These are phyloP conservation scores for Percopsis transmontana DNA, from an alignment of 2,113 vertebrate species.

Conservation along the genomic window DNA sequence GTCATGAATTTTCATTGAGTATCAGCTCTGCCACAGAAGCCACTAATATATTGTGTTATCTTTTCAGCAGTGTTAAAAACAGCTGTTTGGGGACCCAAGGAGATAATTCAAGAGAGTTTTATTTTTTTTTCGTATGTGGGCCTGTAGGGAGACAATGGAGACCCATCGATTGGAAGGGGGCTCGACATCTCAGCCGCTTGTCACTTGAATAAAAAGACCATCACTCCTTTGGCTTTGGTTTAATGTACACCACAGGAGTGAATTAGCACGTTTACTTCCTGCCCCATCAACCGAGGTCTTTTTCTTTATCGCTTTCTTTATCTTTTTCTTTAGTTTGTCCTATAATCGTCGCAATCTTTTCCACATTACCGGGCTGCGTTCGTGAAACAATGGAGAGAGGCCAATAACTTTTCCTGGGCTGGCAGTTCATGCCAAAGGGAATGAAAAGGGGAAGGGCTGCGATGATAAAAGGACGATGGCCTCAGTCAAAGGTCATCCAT, in stretches of 20 bases:
- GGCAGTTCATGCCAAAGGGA: conserved; percentile 74
- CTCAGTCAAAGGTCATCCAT: conserved; percentile 81
- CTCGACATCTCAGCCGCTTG: conserved; percentile 79
- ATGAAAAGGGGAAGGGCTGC: conserved; percentile 75
- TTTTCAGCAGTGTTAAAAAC: conserved; percentile 79
- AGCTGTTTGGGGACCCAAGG: conserved; percentile 80
- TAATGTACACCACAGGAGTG: conserved; percentile 78
- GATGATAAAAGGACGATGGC: conserved; percentile 80
- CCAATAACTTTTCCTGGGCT: conserved; percentile 78
- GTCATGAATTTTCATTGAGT: conserved; percentile 76
- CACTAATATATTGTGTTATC: conserved; percentile 82
- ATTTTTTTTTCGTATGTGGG: conserved; percentile 68
- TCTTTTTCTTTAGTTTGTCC: conserved; percentile 64
- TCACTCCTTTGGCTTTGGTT: conserved; percentile 76
- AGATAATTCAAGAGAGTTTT: conserved; percentile 81
- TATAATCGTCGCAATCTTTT: conserved; percentile 83
- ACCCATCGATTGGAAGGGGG: conserved; percentile 81
- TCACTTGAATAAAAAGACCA: conserved; percentile 79
- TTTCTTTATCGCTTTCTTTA: conserved; percentile 53
- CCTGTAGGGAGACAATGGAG: conserved; percentile 79
- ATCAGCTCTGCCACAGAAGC: conserved; percentile 65
- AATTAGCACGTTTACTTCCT: conserved; percentile 77
- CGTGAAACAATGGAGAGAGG: conserved; percentile 79
- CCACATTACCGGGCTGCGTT: conserved; percentile 71
- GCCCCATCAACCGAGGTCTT: conserved; percentile 70